phyloP scores from a whole-genome alignment of 2,888 invertebrate species.

The Phoenoteleia sp. region DNA sequence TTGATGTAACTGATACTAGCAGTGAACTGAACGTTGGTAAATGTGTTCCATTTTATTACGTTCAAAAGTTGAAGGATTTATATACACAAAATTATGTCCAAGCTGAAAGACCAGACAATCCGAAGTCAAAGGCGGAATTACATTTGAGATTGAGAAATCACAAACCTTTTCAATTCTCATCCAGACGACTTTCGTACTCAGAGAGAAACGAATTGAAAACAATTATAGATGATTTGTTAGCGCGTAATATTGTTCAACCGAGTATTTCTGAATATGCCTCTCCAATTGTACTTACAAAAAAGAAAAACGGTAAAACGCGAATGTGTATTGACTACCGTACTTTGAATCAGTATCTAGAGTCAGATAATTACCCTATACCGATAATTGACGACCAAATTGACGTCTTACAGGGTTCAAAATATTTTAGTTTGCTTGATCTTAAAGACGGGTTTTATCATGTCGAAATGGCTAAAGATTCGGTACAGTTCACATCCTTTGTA shows the following conservation, averaged over 20 bases:
- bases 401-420: too few relatives aligned
- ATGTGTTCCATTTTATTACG: too few relatives aligned
- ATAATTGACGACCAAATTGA: too few relatives aligned
- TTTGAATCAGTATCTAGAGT: background rate
- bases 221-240: conserved; percentile 1
- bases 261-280: conserved; percentile 1
- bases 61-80: too few relatives aligned
- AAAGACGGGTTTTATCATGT: too few relatives aligned
- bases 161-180: conserved; percentile 7
- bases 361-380: background rate
- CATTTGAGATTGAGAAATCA: background rate
- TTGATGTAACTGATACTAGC: background rate
- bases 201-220: background rate
- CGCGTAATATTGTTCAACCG: background rate
- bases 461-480: background rate
- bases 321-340: background rate
- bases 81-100: too few relatives aligned
- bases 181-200: background rate
- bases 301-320: conserved; percentile 5
- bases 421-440: too few relatives aligned
- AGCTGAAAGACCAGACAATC: too few relatives aligned
- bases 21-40: background rate
- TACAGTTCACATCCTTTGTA: background rate
- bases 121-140: background rate
- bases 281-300: background rate